Percentiles rank a stretch among this genome's conserved stretches.
These are phyloP conservation scores for Hylomyscus alleni DNA, from an alignment of 2,797 vertebrate genomes.

Conservation along the genomic window DNA sequence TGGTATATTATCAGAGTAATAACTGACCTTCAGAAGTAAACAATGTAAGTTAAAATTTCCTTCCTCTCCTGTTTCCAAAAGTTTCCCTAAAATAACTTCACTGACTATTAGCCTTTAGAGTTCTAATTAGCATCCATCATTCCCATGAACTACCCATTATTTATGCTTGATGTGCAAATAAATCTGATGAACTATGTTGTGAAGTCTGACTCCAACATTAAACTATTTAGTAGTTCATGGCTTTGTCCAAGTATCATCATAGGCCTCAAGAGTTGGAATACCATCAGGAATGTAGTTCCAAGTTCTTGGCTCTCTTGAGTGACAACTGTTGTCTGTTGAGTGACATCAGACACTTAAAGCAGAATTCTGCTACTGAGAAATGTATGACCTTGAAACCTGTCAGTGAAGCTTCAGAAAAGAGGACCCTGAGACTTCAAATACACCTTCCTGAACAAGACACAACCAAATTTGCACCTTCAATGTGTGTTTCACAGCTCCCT, in stretches of 20 bases:
- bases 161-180: background rate
- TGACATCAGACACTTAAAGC: conserved; percentile 5
- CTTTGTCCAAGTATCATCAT: background rate
- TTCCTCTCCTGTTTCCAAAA: conserved; percentile 29
- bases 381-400: conserved; percentile 38
- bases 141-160: background rate
- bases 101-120: background rate
- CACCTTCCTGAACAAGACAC: conserved; percentile 75
- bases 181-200: background rate
- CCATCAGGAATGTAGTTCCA: background rate
- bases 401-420: conserved; percentile 46
- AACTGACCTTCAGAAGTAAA: conserved; percentile 1
- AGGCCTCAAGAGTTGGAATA: background rate
- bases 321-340: background rate
- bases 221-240: background rate
- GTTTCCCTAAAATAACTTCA: conserved; percentile 25
- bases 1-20: background rate
- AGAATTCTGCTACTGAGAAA: conserved; percentile 44
- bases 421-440: conserved; percentile 64
- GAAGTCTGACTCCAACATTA: conserved; percentile 15
- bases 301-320: conserved; percentile 43
- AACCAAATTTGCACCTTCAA: conserved; percentile 54
- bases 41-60: background rate
- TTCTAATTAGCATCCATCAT: background rate
- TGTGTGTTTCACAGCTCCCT: conserved; percentile 48